A percentile compares a stretch with the other conserved stretches of the same genome.
Evolutionary conservation across 2,888 invertebrate species (phyloP).

Genomic region (Tipula unca): DNA sequence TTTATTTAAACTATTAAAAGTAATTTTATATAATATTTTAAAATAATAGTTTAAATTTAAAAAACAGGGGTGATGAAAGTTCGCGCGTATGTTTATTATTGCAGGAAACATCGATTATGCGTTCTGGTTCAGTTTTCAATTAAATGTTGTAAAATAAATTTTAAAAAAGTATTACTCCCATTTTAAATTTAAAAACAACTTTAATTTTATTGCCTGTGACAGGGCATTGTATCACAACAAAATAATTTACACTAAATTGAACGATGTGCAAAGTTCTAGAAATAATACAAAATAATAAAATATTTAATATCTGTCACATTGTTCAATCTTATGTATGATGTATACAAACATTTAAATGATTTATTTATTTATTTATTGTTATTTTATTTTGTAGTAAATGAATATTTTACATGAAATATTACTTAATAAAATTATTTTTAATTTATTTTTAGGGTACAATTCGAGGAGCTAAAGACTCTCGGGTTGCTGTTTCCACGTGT

Average conservation of each 20-base stretch:
- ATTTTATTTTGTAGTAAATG: not conserved
- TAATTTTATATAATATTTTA: not conserved
- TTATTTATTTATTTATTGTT: not conserved
- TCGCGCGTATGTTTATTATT: not conserved
- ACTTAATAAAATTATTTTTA: not conserved
- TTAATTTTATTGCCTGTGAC: not conserved
- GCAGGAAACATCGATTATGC: not conserved
- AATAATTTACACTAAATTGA: not conserved
- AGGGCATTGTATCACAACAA: not conserved
- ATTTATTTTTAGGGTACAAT: conserved; percentile 50
- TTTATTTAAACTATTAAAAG: too few species aligned
- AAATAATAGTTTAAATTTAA: not conserved
- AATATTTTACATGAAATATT: not conserved
- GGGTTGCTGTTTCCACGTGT: conserved; percentile 81
- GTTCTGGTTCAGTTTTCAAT: not conserved
- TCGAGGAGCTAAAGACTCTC: conserved; percentile 58
- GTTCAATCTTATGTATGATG: too few species aligned
- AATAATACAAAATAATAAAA: not conserved
- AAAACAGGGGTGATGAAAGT: not conserved
- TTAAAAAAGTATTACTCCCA: not conserved
- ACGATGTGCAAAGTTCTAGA: not conserved
- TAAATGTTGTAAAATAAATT: not conserved
- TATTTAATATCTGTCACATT: not conserved
- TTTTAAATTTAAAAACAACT: not conserved
- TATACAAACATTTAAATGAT: not conserved